Evolutionary conservation across 2,797 vertebrate genomes (phyloP).

Genomic region (Tapera naevia): DNA sequence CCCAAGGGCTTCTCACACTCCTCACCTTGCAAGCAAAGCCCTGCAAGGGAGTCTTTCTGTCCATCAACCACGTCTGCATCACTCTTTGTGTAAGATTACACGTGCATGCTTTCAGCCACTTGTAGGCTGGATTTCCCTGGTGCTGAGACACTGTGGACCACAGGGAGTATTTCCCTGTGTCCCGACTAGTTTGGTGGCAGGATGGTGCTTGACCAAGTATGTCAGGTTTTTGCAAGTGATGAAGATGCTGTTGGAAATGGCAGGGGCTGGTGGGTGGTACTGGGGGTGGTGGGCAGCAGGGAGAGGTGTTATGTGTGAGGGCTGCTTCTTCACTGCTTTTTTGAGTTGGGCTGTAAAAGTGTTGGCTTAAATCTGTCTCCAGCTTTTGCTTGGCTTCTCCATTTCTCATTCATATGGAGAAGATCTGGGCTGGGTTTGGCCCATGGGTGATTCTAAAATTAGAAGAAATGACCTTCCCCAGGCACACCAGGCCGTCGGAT

Average conservation of each 20-base stretch:
- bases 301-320: neutral
- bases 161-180: neutral
- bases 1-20: neutral
- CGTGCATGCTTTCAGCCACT: fast-evolving
- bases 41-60: neutral
- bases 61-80: neutral
- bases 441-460: neutral
- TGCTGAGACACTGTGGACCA: neutral
- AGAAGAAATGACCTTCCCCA: neutral
- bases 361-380: neutral
- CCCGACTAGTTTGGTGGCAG: neutral
- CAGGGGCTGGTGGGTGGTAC: neutral
- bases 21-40: neutral
- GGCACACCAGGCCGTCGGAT: neutral
- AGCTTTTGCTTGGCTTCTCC: neutral
- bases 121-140: neutral
- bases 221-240: neutral
- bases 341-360: neutral
- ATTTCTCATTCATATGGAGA: neutral
- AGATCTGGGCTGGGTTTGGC: neutral
- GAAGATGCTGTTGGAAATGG: neutral
- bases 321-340: neutral
- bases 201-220: neutral
- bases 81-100: neutral
- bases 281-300: neutral